Evolutionary conservation across 1,140 invertebrate species (phyloP).

Genomic region (Planococcus citri): DNA sequence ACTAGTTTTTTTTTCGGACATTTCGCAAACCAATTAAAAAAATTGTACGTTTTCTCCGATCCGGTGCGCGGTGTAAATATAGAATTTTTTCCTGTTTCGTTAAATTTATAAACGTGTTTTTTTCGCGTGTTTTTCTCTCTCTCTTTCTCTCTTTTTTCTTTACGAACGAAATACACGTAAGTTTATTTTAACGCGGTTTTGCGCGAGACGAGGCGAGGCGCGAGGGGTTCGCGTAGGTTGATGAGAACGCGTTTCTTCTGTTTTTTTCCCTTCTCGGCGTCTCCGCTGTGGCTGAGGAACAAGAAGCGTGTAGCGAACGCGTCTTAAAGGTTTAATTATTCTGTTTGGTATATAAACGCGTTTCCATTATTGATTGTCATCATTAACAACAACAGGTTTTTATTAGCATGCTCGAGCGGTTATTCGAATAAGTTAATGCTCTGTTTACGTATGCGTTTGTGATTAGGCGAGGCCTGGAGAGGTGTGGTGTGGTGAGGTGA

Average conservation of each 20-base stretch:
- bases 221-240: background rate
- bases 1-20: too few relatives aligned
- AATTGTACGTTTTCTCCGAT: background rate
- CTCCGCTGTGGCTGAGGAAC: too few relatives aligned
- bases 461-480: too few relatives aligned
- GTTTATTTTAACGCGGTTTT: too few relatives aligned
- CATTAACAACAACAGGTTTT: conserved; percentile 3
- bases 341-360: background rate
- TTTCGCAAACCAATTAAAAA: conserved; percentile 7
- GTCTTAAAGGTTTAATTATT: background rate
- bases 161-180: too few relatives aligned
- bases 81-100: background rate
- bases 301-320: background rate
- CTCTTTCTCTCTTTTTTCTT: too few relatives aligned
- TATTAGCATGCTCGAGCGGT: background rate
- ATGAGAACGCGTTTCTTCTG: background rate
- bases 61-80: background rate
- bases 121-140: too few relatives aligned
- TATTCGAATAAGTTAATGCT: background rate
- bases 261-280: background rate
- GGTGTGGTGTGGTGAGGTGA: too few relatives aligned
- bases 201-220: too few relatives aligned
- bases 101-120: background rate
- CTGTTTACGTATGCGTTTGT: too few relatives aligned
- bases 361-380: conserved; percentile 3